Evolutionary conservation across 2,113 vertebrate genomes (phyloP), one percentile per base, ranked within the genome.

Genomic region (Drymodes brunneopygia): DNA sequence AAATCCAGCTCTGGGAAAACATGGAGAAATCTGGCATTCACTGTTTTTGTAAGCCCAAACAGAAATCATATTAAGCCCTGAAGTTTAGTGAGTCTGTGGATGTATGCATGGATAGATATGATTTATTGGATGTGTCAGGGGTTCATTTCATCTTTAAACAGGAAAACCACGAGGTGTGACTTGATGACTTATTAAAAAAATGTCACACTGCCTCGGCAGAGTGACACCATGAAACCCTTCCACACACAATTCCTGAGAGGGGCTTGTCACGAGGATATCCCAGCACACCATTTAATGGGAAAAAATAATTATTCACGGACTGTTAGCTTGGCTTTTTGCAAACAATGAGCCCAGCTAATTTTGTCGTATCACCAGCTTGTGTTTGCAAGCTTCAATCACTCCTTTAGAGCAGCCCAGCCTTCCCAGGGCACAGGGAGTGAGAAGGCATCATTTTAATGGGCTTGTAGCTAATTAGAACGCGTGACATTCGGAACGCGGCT

Each of bases 391-490:
- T 81, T 93, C 90, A 86, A 36, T 94, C 89, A 67, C 51, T 61
- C 72, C 44, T 82, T 93, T 70, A 69, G 95, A 95, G 44, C 8
- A 70, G 27, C 40, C 17, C 66, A 67, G 38, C 51, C 72, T 88
- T 94, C 75, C 90, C 60, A 48, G 72, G 90, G 66, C 64, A 78
- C 75, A 35, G 0, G 33, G 64, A 94, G 71, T 71, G 72, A 74
- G 74, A 94, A 88, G 35, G 19, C 84, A 60, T 90, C 62, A 61
- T 81, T 96, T 95, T 82, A 95, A 94, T 88, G 85, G 88, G 51
- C 60, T 94, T 78, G 90, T 64, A 81, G 85, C 92, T 96, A 95
- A 95, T 97, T 95, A 97, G 93, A 95, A 91, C 29, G 44, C 89
- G 94, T 93, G 87, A 85, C 94, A 90, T 96, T 96, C 91, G 94